Evolutionary conservation across 2,888 invertebrate genomes (phyloP).

Genomic region (Ichneumoninae sp.): DNA sequence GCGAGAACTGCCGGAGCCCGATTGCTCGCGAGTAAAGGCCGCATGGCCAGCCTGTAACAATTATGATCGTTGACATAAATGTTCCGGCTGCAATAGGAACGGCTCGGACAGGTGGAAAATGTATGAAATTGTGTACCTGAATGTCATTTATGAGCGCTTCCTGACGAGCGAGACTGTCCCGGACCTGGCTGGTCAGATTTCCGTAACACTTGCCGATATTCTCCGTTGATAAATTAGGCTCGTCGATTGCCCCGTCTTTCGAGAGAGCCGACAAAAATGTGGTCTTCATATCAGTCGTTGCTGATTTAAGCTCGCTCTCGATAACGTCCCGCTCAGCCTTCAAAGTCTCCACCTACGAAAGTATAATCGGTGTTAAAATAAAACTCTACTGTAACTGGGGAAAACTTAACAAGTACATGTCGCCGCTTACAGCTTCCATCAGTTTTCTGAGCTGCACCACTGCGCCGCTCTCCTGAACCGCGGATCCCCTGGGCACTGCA

Average conservation of each 20-base stretch:
- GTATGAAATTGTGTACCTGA: slow-evolving; percentile 84
- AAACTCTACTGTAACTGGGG: not conserved
- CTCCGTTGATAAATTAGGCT: slow-evolving; percentile 89
- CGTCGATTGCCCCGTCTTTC: slow-evolving; percentile 92
- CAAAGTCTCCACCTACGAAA: slow-evolving; percentile 88
- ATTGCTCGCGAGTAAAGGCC: slow-evolving; percentile 85
- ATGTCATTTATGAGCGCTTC: slow-evolving; percentile 89
- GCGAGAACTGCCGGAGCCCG: slow-evolving; percentile 86
- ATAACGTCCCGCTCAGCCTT: slow-evolving; percentile 96
- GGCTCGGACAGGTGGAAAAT: slow-evolving; percentile 12
- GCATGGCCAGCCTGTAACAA: slow-evolving; percentile 83
- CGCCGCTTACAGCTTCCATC: slow-evolving; percentile 89
- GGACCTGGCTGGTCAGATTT: slow-evolving; percentile 91
- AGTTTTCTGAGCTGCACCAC: slow-evolving; percentile 89
- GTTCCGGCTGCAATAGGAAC: slow-evolving; percentile 5
- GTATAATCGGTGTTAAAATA: slow-evolving; percentile 7
- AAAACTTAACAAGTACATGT: slow-evolving; percentile 26
- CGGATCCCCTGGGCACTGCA: slow-evolving; percentile 89
- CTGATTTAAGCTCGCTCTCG: slow-evolving; percentile 93
- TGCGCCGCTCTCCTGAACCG: slow-evolving; percentile 86
- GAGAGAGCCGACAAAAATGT: slow-evolving; percentile 91
- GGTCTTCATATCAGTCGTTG: slow-evolving; percentile 92
- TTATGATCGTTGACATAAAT: not conserved
- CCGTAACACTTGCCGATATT: slow-evolving; percentile 91
- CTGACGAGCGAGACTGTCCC: slow-evolving; percentile 90